phyloP scores from a whole-genome alignment of 2,113 vertebrate genomes.

The Poecile atricapillus region DNA sequence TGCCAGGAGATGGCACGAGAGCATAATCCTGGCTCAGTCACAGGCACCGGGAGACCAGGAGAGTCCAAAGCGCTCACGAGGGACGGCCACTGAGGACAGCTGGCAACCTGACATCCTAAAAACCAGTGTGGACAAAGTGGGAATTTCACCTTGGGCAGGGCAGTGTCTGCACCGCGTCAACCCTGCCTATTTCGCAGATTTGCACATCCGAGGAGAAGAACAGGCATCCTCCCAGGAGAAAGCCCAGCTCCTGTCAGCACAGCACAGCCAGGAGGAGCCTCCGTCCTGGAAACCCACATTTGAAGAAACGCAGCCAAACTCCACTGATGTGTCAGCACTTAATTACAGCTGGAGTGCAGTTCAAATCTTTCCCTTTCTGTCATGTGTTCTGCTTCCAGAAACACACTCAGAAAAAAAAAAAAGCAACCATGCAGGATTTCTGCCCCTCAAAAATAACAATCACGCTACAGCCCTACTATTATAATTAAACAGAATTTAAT shows the following conservation, averaged over 20 bases:
- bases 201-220: background rate
- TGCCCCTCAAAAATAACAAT: slow-evolving; percentile 7
- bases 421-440: background rate
- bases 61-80: rapidly evolving
- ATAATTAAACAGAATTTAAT: slow-evolving; percentile 39
- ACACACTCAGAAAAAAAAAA: background rate
- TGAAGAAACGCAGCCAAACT: background rate
- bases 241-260: background rate
- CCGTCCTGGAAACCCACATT: background rate
- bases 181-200: background rate
- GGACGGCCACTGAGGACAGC: background rate
- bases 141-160: background rate
- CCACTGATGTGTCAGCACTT: background rate
- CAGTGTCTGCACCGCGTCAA: background rate
- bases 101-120: background rate
- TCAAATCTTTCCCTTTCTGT: background rate
- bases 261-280: background rate
- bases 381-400: background rate
- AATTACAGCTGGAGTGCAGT: background rate
- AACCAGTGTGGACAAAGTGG: rapidly evolving
- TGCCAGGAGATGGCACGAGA: slow-evolving; percentile 34
- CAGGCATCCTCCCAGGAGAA: background rate
- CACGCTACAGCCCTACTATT: background rate
- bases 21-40: background rate
- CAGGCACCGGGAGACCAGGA: background rate